Conservation (phyloP, 2,797 vertebrate species). For the Cyprinodon diabolis region DNA sequence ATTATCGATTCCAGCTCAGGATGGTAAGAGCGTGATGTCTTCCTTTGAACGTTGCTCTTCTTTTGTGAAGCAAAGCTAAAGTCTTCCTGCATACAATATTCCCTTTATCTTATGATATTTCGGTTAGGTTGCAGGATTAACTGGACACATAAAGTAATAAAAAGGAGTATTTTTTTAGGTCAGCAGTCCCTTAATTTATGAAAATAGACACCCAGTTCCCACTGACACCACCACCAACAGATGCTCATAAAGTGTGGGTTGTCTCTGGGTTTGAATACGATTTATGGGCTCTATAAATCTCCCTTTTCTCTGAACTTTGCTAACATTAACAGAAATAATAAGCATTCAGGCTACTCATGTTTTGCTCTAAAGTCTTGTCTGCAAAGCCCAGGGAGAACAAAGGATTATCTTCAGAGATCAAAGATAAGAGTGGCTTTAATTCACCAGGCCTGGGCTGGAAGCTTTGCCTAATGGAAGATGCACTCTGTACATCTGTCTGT, state of each 20-base stretch:
- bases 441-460: conserved; percentile 56
- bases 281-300: conserved; percentile 67
- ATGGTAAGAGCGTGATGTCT: conserved; percentile 50
- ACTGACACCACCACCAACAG: conserved; percentile 76
- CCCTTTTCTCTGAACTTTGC: conserved; percentile 62
- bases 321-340: conserved; percentile 79
- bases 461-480: conserved; percentile 54
- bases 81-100: background rate
- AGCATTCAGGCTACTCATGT: conserved; percentile 75
- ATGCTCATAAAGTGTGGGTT: conserved; percentile 66
- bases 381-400: conserved; percentile 64
- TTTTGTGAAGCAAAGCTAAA: conserved; percentile 3
- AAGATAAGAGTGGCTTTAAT: conserved; percentile 69
- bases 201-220: conserved; percentile 63
- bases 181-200: conserved; percentile 65
- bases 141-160: conserved; percentile 25
- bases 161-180: conserved; percentile 43
- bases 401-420: conserved; percentile 69
- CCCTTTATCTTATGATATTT: conserved; percentile 11
- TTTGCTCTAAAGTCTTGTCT: conserved; percentile 61
- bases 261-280: conserved; percentile 74
- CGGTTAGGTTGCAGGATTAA: conserved; percentile 32
- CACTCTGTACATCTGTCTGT: conserved; percentile 59
- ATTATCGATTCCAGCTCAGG: conserved; percentile 59
- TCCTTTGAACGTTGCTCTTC: conserved; percentile 32